Conservation (phyloP, 2,113 vertebrate genomes). For the Odobenus rosmarus region DNA sequence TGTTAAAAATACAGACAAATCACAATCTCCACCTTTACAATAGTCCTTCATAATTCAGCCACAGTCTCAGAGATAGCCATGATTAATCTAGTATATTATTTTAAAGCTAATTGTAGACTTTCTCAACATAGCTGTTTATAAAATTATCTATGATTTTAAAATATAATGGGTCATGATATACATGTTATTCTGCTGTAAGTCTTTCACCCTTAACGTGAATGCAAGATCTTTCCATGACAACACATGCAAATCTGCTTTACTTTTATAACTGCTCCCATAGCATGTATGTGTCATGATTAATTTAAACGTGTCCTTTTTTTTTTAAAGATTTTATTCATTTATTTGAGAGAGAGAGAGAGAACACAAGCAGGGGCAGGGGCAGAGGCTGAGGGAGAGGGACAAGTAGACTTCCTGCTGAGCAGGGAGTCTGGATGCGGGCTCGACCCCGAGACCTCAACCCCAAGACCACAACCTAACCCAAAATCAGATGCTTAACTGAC, state of each 20-base stretch:
- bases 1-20: not conserved
- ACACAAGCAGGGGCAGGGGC: not conserved
- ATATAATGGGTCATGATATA: not conserved
- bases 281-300: not conserved
- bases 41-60: not conserved
- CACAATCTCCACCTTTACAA: not conserved
- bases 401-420: not conserved
- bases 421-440: not conserved
- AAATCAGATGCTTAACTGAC: not conserved
- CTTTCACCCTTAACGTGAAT: not conserved
- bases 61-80: not conserved
- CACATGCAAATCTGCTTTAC: not conserved
- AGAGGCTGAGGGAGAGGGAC: not conserved
- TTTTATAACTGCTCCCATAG: not conserved
- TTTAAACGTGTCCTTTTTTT: not conserved
- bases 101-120: not conserved
- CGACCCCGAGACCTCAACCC: no score
- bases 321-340: not conserved
- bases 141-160: constrained; percentile 29
- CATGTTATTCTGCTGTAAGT: not conserved
- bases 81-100: not conserved
- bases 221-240: not conserved
- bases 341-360: not conserved
- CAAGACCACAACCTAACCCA: not conserved
- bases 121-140: not conserved